phyloP scores from a whole-genome alignment of 2,888 invertebrate genomes.

The Timema podura region DNA sequence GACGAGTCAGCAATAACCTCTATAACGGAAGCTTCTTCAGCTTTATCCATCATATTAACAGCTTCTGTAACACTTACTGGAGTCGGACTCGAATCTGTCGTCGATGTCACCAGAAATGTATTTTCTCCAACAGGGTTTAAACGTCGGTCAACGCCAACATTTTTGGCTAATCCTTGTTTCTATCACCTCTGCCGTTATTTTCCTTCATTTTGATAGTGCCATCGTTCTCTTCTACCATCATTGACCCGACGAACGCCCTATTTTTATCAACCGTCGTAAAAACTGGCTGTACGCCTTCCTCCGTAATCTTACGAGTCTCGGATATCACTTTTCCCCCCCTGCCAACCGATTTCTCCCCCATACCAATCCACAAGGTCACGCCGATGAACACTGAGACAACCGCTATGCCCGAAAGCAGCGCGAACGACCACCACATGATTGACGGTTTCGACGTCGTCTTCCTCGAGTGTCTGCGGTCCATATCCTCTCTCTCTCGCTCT shows the following conservation, averaged over 20 bases:
- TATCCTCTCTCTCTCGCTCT: too few species aligned
- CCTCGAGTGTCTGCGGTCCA: too few species aligned
- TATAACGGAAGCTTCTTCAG: constrained; percentile 17
- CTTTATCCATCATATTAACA: background rate
- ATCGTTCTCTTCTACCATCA: background rate
- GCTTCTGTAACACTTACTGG: too few species aligned
- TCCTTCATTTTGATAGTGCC: background rate
- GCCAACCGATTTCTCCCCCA: constrained; percentile 24
- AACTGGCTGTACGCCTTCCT: background rate
- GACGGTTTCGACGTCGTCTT: background rate
- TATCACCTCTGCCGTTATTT: too few species aligned
- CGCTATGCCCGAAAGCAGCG: constrained; percentile 35
- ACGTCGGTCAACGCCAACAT: too few species aligned
- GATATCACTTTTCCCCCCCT: background rate
- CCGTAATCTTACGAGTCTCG: background rate
- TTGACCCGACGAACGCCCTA: background rate
- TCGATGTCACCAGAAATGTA: background rate
- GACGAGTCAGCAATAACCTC: background rate
- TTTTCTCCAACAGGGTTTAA: too few species aligned
- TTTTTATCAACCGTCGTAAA: background rate
- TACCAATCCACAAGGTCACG: constrained; percentile 37
- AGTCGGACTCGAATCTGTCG: background rate
- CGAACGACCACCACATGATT: constrained; percentile 38
- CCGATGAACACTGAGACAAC: constrained; percentile 36
- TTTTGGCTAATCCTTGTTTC: too few species aligned